A percentile compares a stretch with the other conserved stretches of the same genome.
Evolutionary conservation across 2,888 invertebrate species (phyloP).

Genomic region (Trichopoda pennipes): DNA sequence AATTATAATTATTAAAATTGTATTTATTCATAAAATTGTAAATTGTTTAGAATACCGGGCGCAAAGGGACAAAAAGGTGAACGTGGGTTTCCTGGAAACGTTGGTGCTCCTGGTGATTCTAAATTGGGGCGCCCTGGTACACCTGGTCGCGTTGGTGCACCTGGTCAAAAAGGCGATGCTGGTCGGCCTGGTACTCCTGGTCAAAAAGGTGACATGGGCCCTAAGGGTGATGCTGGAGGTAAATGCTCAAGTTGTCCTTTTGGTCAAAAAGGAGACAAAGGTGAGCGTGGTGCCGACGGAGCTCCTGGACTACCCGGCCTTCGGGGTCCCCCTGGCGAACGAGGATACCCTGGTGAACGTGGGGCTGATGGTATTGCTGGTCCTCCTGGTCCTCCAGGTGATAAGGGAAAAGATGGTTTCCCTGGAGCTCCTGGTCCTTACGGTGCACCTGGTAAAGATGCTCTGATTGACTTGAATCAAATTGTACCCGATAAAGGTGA

Average conservation of each 20-base stretch:
- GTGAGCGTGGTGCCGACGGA: slow-evolving; percentile 88
- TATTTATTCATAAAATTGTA: background rate
- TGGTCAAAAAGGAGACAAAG: slow-evolving; percentile 88
- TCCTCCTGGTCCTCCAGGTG: slow-evolving; percentile 76
- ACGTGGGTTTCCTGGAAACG: slow-evolving; percentile 87
- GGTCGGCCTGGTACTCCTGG: slow-evolving; percentile 87
- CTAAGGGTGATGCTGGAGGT: slow-evolving; percentile 91
- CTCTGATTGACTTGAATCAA: slow-evolving; percentile 82
- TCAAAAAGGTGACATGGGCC: slow-evolving; percentile 84
- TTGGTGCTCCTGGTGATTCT: slow-evolving; percentile 91
- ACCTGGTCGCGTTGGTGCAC: slow-evolving; percentile 86
- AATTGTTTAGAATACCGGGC: slow-evolving; percentile 80
- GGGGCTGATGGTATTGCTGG: slow-evolving; percentile 88
- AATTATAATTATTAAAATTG: no score
- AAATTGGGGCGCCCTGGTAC: slow-evolving; percentile 89
- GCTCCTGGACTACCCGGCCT: slow-evolving; percentile 86
- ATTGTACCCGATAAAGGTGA: slow-evolving; percentile 84
- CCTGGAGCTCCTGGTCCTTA: slow-evolving; percentile 85
- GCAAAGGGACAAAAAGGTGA: slow-evolving; percentile 90
- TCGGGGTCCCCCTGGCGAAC: slow-evolving; percentile 87
- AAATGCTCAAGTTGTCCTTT: slow-evolving; percentile 89
- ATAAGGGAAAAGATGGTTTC: slow-evolving; percentile 81
- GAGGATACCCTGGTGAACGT: slow-evolving; percentile 86
- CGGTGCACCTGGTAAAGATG: slow-evolving; percentile 85
- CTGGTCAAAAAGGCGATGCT: slow-evolving; percentile 86